Conservation (phyloP, 2,113 vertebrate species). For the Ailuropoda melanoleuca region DNA sequence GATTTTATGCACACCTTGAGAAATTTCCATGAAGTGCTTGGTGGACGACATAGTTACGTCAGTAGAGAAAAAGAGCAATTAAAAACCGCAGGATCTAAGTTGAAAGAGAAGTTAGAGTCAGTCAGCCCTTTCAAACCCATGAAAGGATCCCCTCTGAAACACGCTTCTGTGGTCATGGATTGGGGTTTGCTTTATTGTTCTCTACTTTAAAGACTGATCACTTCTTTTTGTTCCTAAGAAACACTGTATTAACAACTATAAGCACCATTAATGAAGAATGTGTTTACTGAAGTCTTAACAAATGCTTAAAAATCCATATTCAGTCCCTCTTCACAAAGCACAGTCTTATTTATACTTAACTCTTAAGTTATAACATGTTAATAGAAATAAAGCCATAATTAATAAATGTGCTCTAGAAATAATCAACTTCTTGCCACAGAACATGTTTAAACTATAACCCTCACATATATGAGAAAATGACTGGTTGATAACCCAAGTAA, state of each 20-base stretch:
- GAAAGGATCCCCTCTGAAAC: background rate
- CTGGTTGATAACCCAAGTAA: background rate
- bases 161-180: background rate
- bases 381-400: slow-evolving; percentile 22
- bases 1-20: background rate
- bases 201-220: background rate
- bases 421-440: background rate
- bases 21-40: background rate
- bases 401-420: background rate
- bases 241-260: background rate
- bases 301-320: background rate
- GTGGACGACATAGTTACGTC: background rate
- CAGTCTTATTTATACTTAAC: slow-evolving; percentile 17
- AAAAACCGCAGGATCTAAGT: background rate
- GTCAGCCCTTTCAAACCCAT: background rate
- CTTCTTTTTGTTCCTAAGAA: background rate
- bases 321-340: background rate
- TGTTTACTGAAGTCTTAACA: background rate
- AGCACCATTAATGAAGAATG: background rate
- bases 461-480: background rate
- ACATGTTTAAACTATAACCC: slow-evolving; percentile 2
- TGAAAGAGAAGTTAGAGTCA: background rate
- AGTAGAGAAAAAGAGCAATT: background rate
- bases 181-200: background rate
- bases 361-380: background rate